These are phyloP conservation scores for Harpalus rubripes DNA, from an alignment of 2,888 invertebrate species.

Conservation along the genomic window DNA sequence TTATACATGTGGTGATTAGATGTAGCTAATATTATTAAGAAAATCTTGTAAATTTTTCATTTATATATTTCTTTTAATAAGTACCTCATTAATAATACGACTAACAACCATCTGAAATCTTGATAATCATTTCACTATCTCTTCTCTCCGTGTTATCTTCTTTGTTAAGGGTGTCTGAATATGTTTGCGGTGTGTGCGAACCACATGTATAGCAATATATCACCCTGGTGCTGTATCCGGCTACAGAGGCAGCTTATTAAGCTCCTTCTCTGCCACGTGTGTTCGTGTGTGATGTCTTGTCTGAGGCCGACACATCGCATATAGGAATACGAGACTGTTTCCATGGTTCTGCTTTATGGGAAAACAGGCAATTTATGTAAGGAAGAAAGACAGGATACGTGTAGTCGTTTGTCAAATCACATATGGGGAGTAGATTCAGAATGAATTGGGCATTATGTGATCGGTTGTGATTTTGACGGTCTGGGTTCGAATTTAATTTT, in stretches of 20 bases:
- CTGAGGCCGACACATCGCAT: background rate
- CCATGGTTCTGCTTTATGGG: conserved; percentile 39
- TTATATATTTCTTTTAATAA: too few species aligned
- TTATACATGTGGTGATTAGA: too few species aligned
- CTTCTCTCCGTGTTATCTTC: too few species aligned
- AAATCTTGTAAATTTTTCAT: too few species aligned
- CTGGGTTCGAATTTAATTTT: too few species aligned
- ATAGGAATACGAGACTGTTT: background rate
- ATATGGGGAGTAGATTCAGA: background rate
- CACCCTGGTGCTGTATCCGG: conserved; percentile 32
- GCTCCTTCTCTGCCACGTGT: conserved; percentile 13
- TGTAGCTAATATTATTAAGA: too few species aligned
- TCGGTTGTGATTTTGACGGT: too few species aligned
- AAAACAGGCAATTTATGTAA: conserved; percentile 57
- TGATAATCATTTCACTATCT: too few species aligned
- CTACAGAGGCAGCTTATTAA: conserved; percentile 48
- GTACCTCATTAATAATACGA: too few species aligned
- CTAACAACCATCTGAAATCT: too few species aligned
- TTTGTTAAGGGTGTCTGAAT: too few species aligned
- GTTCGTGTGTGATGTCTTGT: conserved; percentile 13
- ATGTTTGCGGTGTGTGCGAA: conserved; percentile 10
- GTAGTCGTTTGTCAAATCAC: conserved; percentile 26
- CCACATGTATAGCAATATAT: conserved; percentile 48
- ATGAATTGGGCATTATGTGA: too few species aligned
- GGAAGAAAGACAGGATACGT: background rate